Evolutionary conservation across 2,797 vertebrate genomes (phyloP).

Genomic region (Crocidura indochinensis): DNA sequence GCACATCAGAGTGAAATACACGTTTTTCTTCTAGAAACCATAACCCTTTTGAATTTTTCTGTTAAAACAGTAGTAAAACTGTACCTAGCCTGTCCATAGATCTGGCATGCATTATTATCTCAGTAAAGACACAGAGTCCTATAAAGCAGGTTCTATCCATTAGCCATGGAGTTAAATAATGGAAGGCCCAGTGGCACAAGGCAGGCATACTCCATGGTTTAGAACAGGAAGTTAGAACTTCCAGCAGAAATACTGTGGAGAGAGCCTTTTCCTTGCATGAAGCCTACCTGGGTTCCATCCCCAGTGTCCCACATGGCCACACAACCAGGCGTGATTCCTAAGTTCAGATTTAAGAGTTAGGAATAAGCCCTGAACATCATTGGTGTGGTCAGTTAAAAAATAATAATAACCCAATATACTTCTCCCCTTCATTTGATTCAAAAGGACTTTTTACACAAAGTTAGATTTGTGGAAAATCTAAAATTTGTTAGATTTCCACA

Average conservation of each 20-base stretch:
- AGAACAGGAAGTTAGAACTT: neutral
- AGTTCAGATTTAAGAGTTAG: no score
- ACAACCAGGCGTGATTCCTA: no score
- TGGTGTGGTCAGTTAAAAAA: no score
- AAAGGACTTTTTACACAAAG: neutral
- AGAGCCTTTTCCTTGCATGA: no score
- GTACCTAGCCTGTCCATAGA: neutral
- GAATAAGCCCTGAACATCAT: no score
- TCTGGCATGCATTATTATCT: neutral
- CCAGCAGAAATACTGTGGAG: no score
- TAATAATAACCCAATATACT: no score
- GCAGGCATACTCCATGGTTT: neutral
- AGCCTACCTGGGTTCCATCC: no score
- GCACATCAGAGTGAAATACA: neutral
- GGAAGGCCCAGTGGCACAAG: neutral
- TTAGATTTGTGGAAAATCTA: no score
- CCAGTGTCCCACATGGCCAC: no score
- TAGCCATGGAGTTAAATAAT: neutral
- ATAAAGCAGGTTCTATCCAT: neutral
- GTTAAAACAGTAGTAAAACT: neutral
- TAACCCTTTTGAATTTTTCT: neutral
- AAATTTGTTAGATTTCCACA: no score
- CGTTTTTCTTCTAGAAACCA: constrained; percentile 1
- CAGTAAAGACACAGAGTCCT: neutral
- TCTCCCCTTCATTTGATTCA: no score